Conservation (phyloP, 2,888 invertebrate species). For the Aspidiotus destructor region DNA sequence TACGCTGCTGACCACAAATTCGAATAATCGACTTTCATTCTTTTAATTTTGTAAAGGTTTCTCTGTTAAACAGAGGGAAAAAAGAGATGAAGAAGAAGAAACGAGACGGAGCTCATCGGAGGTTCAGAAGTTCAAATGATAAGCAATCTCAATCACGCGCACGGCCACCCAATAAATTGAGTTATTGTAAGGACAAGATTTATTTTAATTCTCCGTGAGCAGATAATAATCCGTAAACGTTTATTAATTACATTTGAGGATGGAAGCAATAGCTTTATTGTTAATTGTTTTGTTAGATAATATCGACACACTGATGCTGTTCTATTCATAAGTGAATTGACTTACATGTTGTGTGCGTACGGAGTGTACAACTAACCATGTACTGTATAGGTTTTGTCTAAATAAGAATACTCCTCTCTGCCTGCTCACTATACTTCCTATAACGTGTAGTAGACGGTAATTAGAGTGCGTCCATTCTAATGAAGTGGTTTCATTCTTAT, state of each 20-base stretch:
- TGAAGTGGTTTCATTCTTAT: slow-evolving; percentile 11
- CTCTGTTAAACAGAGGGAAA: too few relatives aligned
- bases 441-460: background rate
- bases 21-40: too few relatives aligned
- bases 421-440: background rate
- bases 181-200: slow-evolving; percentile 30
- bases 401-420: slow-evolving; percentile 9
- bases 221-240: slow-evolving; percentile 31
- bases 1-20: too few relatives aligned
- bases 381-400: slow-evolving; percentile 4
- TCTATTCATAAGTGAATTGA: slow-evolving; percentile 12
- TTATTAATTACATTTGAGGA: slow-evolving; percentile 30
- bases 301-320: slow-evolving; percentile 17
- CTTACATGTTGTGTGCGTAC: slow-evolving; percentile 1
- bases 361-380: background rate
- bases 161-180: slow-evolving; percentile 31
- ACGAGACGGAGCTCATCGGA: background rate
- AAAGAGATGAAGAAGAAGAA: too few relatives aligned
- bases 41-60: too few relatives aligned
- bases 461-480: slow-evolving; percentile 3
- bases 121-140: slow-evolving; percentile 25
- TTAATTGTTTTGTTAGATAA: slow-evolving; percentile 33
- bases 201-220: slow-evolving; percentile 31
- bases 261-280: slow-evolving; percentile 29
- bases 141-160: slow-evolving; percentile 29